Percentiles rank a stretch among this genome's conserved stretches.
Evolutionary conservation across 2,888 invertebrate genomes (phyloP).

Genomic region (Lasioglossum villosulum): DNA sequence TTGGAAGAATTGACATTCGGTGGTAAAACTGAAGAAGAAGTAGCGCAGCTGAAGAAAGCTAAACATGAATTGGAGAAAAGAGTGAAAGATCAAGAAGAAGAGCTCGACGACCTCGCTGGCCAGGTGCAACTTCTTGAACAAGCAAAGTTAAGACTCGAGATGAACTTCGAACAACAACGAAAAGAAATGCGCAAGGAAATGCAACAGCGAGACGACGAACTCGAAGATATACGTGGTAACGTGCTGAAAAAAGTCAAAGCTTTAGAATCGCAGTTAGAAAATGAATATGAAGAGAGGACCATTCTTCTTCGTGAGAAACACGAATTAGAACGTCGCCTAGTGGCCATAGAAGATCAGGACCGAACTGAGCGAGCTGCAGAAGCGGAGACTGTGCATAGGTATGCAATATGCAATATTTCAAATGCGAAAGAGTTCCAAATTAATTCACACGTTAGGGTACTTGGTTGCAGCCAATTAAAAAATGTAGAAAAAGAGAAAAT

Average conservation of each 20-base stretch:
- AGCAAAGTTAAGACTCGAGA: slow-evolving; percentile 96
- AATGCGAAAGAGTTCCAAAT: background rate
- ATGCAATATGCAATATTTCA: background rate
- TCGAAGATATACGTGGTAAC: slow-evolving; percentile 95
- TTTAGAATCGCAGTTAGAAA: slow-evolving; percentile 95
- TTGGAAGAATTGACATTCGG: slow-evolving; percentile 93
- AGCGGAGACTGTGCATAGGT: slow-evolving; percentile 84
- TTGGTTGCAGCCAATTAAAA: no score
- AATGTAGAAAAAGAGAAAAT: background rate
- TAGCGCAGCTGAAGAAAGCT: slow-evolving; percentile 91
- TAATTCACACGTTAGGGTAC: background rate
- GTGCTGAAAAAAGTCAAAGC: slow-evolving; percentile 97
- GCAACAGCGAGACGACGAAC: slow-evolving; percentile 95
- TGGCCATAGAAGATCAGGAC: slow-evolving; percentile 91
- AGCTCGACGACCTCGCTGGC: slow-evolving; percentile 97
- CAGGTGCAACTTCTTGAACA: slow-evolving; percentile 95
- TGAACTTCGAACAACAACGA: slow-evolving; percentile 96
- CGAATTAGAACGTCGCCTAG: slow-evolving; percentile 94
- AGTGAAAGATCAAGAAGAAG: slow-evolving; percentile 95
- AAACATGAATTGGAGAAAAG: slow-evolving; percentile 95
- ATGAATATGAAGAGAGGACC: slow-evolving; percentile 96
- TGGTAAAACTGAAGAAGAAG: slow-evolving; percentile 94
- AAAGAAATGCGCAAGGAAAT: slow-evolving; percentile 96
- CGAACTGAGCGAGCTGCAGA: slow-evolving; percentile 90
- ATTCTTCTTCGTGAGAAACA: slow-evolving; percentile 94